Evolutionary conservation across 2,797 vertebrate genomes (phyloP).

Genomic region (Sebastes itinus): DNA sequence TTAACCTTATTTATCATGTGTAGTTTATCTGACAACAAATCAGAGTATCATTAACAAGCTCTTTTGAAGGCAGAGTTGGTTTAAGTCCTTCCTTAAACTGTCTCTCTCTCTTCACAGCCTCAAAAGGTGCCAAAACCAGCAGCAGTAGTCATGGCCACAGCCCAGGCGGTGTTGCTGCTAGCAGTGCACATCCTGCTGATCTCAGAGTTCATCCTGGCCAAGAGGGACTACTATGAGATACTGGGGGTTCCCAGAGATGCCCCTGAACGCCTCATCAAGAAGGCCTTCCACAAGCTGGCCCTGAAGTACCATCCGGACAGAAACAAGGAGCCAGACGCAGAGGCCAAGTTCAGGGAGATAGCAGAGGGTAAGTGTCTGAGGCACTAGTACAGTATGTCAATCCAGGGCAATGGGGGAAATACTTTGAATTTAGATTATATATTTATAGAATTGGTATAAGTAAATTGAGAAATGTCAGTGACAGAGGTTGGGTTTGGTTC

Average conservation of each 20-base stretch:
- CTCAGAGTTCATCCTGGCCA: conserved; percentile 93
- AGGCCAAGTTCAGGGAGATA: conserved; percentile 94
- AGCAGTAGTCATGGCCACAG: conserved; percentile 85
- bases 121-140: conserved; percentile 33
- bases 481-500: too few species aligned
- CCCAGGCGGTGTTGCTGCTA: conserved; percentile 87
- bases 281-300: conserved; percentile 95
- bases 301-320: conserved; percentile 97
- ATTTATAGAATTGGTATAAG: too few species aligned
- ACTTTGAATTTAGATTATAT: background rate
- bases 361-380: conserved; percentile 87
- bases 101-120: conserved; percentile 55
- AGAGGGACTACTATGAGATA: conserved; percentile 93
- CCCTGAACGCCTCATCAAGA: conserved; percentile 95
- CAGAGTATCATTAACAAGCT: background rate
- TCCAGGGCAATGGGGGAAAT: background rate
- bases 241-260: conserved; percentile 93
- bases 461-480: too few species aligned
- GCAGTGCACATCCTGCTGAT: conserved; percentile 94
- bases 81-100: conserved; percentile 25
- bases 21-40: background rate
- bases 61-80: background rate
- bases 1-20: background rate
- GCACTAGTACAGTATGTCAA: background rate
- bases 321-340: conserved; percentile 94